These are phyloP conservation scores for Harpagus bidentatus DNA, from an alignment of 2,113 vertebrate genomes.

Conservation along the genomic window DNA sequence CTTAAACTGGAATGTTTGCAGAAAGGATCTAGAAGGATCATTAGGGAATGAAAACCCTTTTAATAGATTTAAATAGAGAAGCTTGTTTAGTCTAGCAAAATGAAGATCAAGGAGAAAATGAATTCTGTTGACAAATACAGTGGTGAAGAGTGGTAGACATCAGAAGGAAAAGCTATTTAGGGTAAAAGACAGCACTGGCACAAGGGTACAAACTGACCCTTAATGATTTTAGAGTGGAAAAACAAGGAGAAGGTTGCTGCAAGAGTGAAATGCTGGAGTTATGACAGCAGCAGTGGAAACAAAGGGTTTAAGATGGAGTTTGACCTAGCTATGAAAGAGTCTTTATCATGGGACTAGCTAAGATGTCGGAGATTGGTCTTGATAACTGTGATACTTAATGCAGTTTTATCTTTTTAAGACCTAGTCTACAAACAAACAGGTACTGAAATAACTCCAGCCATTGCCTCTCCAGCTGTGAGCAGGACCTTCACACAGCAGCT, in stretches of 20 bases:
- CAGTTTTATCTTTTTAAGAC: constrained; percentile 9
- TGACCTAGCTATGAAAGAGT: not conserved
- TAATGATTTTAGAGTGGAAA: not conserved
- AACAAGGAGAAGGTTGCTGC: not conserved
- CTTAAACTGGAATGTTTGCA: not conserved
- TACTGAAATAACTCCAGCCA: not conserved
- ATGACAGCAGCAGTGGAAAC: not conserved
- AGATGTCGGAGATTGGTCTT: not conserved
- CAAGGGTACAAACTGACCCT: not conserved
- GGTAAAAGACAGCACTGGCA: not conserved
- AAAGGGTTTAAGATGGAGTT: not conserved
- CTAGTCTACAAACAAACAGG: not conserved
- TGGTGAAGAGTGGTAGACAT: not conserved
- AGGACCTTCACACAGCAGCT: not conserved
- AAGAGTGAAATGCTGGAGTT: not conserved
- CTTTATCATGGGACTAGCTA: not conserved
- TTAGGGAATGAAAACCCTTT: not conserved
- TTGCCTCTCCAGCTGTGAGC: not conserved
- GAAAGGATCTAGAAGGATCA: not conserved
- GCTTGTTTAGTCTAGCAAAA: constrained; percentile 43
- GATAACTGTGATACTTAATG: not conserved
- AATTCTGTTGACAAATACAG: not conserved
- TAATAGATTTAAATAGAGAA: not conserved
- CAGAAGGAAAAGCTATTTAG: not conserved
- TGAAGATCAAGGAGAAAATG: not conserved